Conservation (phyloP, 2,113 vertebrate genomes). For the Melospiza georgiana region DNA sequence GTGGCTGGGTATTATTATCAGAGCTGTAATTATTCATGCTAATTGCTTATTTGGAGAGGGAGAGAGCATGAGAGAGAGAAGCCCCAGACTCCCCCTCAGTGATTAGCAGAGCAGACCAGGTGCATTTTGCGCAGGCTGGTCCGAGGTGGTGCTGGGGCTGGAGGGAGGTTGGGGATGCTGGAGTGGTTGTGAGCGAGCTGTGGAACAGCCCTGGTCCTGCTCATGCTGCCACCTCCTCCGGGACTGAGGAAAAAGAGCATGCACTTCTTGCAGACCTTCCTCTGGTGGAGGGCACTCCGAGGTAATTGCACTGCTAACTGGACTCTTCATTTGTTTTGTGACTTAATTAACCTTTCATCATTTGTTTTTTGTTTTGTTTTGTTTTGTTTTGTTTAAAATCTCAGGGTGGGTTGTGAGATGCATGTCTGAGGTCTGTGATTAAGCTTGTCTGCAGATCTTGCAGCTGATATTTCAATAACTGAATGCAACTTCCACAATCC, state of each 20-base stretch:
- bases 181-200: background rate
- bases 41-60: slow-evolving; percentile 72
- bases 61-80: background rate
- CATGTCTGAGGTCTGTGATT: background rate
- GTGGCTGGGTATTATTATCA: slow-evolving; percentile 67
- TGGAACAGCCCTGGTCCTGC: background rate
- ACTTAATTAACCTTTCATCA: background rate
- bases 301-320: slow-evolving; percentile 44
- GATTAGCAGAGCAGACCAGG: slow-evolving; percentile 32
- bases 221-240: slow-evolving; percentile 46
- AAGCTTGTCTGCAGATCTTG: background rate
- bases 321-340: background rate
- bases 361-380: background rate
- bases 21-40: slow-evolving; percentile 76
- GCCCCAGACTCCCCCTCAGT: background rate
- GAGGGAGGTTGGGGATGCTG: background rate
- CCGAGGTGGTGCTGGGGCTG: background rate
- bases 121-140: background rate
- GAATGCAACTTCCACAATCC: background rate
- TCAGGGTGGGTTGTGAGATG: background rate
- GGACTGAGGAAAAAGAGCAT: slow-evolving; percentile 65
- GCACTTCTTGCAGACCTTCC: slow-evolving; percentile 73
- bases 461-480: background rate
- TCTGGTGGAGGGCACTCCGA: slow-evolving; percentile 70
- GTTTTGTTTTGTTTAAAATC: background rate